Evolutionary conservation across 2,113 vertebrate genomes (phyloP), one percentile per base, ranked within the genome.

Genomic region (Nettapus auritus): DNA sequence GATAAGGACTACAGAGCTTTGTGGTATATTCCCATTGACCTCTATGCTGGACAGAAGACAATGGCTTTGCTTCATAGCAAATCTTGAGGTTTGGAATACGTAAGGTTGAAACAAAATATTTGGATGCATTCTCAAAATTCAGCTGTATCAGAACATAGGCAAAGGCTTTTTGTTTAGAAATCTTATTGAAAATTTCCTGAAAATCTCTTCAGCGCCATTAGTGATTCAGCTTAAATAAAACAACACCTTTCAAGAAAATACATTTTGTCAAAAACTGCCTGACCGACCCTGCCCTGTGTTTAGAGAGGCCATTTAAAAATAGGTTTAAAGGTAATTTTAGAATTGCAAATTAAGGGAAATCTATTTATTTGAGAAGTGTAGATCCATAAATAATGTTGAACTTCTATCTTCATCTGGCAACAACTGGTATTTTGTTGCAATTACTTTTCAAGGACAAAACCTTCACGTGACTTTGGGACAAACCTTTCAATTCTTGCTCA

Each of bases 401-500:
- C 29, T 90, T 93, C 77, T 86, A 16, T 89, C 74, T 91, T 94
- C 83, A 69, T 92, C 89, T 70, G 77, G 87, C 28, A 90, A 75
- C 33, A 92, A 56, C 63, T 71, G 34, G 48, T 67, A 46, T 81
- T 95, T 91, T 48, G 68, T 90, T 86, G 55, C 53, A 89, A 88
- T 91, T 89, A 77, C 17, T 75, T 75, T 86, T 91, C 73, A 95
- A 89, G 82, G 93, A 88, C 76, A 93, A 91, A 94, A 84, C 38
- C 44, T 79, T 10, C 53, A 73, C 3, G 7, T 78, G 82, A 86
- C 53, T 95, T 60, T 88, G 82, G 88, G 42, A 84, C 19, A 88
- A 93, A 69, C 17, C 22, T 23, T 93, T 82, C 46, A 67, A 50
- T 77, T 86, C 40, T 66, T 83, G 25, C 73, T 86, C 64, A 81